These are phyloP conservation scores for Nothoprocta perdicaria DNA, from an alignment of 2,113 vertebrate genomes.

Conservation along the genomic window DNA sequence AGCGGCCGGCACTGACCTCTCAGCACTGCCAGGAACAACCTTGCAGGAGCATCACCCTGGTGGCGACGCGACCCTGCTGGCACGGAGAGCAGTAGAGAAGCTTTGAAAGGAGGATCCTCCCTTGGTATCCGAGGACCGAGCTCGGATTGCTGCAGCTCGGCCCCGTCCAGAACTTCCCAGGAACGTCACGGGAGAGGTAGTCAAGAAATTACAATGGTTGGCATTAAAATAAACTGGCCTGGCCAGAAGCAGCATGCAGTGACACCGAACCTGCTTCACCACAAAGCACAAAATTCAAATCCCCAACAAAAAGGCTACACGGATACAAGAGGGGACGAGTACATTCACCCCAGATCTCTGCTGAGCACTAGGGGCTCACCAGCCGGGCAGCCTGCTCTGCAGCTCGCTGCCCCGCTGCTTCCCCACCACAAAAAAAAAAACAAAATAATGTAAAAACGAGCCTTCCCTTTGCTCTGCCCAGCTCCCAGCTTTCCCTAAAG, in stretches of 20 bases:
- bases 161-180: background rate
- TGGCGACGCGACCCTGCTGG: background rate
- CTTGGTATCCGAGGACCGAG: background rate
- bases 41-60: rapidly evolving
- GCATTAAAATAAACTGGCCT: background rate
- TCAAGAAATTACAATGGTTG: background rate
- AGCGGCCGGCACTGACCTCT: background rate
- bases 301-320: rapidly evolving
- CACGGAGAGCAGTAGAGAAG: background rate
- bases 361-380: background rate
- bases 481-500: background rate
- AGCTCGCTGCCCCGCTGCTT: background rate
- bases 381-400: background rate
- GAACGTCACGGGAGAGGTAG: constrained; percentile 53
- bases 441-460: background rate
- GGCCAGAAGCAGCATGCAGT: background rate
- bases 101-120: background rate
- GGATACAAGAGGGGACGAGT: background rate
- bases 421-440: background rate
- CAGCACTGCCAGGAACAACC: background rate
- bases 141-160: background rate
- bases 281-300: background rate
- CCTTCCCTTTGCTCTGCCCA: background rate
- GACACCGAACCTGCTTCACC: background rate
- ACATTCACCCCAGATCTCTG: background rate